These are phyloP conservation scores for Parnassius glacialis DNA, from an alignment of 2,888 invertebrate genomes.

Conservation along the genomic window DNA sequence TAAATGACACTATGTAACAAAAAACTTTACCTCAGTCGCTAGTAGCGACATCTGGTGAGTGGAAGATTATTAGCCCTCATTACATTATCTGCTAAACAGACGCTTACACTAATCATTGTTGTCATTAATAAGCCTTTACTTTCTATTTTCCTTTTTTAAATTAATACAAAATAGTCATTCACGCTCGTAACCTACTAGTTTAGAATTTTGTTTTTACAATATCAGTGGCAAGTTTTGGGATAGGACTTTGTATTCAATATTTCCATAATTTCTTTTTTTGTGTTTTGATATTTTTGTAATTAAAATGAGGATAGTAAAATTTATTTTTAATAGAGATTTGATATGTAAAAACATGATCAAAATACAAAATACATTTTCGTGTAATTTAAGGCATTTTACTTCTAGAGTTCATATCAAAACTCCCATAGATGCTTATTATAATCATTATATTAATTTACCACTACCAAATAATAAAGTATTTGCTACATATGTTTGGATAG, in stretches of 20 bases:
- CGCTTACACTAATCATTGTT: too few species aligned
- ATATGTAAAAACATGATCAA: constrained; percentile 2
- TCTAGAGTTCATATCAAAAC: constrained; percentile 39
- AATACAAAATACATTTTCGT: background rate
- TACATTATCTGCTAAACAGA: too few species aligned
- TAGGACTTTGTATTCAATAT: background rate
- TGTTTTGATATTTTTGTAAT: background rate
- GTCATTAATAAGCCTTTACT: too few species aligned
- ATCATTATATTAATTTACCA: constrained; percentile 65
- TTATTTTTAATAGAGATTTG: background rate
- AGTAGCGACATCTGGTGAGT: too few species aligned
- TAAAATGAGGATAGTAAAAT: constrained; percentile 8
- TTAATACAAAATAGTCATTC: too few species aligned
- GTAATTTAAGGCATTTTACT: constrained; percentile 38
- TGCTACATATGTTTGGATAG: constrained; percentile 89
- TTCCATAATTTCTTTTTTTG: background rate
- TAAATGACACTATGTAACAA: too few species aligned
- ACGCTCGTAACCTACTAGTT: constrained; percentile 14
- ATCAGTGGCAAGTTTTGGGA: background rate
- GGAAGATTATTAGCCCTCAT: too few species aligned
- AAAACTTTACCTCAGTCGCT: too few species aligned
- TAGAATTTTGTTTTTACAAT: background rate
- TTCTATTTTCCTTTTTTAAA: too few species aligned
- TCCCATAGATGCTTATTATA: constrained; percentile 48
- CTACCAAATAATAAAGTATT: constrained; percentile 80